phyloP scores from a whole-genome alignment of 2,888 invertebrate species.

The Galeruca laticollis region DNA sequence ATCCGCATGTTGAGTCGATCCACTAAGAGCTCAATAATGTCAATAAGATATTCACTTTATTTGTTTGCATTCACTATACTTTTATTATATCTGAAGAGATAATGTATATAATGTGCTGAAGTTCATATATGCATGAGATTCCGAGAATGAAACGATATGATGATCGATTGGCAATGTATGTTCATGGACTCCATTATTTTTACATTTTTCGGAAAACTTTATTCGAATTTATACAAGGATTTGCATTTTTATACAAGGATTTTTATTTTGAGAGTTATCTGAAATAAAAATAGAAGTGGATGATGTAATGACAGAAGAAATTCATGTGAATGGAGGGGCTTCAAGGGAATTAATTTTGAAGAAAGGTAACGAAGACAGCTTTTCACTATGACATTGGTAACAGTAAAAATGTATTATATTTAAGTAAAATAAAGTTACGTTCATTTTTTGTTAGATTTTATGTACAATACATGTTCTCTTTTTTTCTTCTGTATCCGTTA shows the following conservation, averaged over 20 bases:
- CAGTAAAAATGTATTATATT: too few species aligned
- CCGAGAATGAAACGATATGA: constrained; percentile 31
- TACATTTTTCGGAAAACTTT: constrained; percentile 24
- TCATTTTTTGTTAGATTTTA: too few species aligned
- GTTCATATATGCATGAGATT: constrained; percentile 39
- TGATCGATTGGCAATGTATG: constrained; percentile 30
- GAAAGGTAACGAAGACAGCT: too few species aligned
- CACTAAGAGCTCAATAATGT: constrained; percentile 55
- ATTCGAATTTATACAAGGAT: not conserved
- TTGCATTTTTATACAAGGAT: not conserved
- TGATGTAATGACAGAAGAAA: too few species aligned
- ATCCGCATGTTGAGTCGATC: constrained; percentile 50
- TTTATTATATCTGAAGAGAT: constrained; percentile 48
- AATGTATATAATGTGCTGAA: constrained; percentile 41
- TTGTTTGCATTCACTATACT: constrained; percentile 52
- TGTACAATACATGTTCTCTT: too few species aligned
- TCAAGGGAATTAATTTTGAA: too few species aligned
- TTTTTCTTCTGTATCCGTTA: too few species aligned
- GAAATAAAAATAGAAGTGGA: not conserved
- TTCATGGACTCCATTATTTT: constrained; percentile 23
- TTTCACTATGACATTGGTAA: too few species aligned
- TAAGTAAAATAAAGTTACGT: too few species aligned
- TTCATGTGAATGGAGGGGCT: too few species aligned
- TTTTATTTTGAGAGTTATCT: not conserved
- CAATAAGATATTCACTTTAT: constrained; percentile 56